phyloP scores from a whole-genome alignment of 1,140 invertebrate species.

The Lasioglossum baleicum region DNA sequence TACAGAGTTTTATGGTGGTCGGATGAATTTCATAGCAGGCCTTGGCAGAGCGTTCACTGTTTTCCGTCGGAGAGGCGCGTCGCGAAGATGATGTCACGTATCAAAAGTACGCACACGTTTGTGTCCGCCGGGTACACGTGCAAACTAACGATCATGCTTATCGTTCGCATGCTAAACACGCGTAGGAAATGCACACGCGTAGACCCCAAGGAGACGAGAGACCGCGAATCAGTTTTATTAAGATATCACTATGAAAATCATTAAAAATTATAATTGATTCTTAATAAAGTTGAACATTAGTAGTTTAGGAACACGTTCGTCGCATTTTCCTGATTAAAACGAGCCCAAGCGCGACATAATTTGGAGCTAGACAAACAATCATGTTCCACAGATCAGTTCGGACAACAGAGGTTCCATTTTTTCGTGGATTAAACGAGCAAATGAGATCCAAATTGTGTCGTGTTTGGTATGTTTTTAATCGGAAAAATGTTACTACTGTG shows the following conservation, averaged over 20 bases:
- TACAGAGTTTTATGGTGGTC: conserved; percentile 40
- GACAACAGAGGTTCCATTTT: too few species aligned
- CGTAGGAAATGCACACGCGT: conserved; percentile 39
- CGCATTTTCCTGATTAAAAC: too few species aligned
- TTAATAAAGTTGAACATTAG: too few species aligned
- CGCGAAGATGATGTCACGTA: conserved; percentile 58
- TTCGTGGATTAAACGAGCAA: too few species aligned
- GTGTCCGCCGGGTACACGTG: conserved; percentile 35
- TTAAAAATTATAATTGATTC: too few species aligned
- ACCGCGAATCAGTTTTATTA: conserved; percentile 48
- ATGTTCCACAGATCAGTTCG: too few species aligned
- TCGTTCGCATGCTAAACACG: conserved; percentile 50
- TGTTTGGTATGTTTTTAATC: too few species aligned
- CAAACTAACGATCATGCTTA: conserved; percentile 51
- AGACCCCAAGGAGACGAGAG: conserved; percentile 46
- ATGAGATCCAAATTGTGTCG: too few species aligned
- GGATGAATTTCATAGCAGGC: conserved; percentile 46
- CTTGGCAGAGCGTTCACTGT: conserved; percentile 29
- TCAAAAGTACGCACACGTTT: conserved; percentile 49
- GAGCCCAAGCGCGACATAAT: too few species aligned
- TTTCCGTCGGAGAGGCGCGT: neutral
- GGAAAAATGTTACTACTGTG: too few species aligned
- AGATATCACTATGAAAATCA: neutral
- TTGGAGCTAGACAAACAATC: too few species aligned
- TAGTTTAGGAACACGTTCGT: too few species aligned